Evolutionary conservation across 92 coral and sea anemone species (phyloP), one percentile per base, ranked within the genome.

Genomic region (Nematostella vectensis): DNA sequence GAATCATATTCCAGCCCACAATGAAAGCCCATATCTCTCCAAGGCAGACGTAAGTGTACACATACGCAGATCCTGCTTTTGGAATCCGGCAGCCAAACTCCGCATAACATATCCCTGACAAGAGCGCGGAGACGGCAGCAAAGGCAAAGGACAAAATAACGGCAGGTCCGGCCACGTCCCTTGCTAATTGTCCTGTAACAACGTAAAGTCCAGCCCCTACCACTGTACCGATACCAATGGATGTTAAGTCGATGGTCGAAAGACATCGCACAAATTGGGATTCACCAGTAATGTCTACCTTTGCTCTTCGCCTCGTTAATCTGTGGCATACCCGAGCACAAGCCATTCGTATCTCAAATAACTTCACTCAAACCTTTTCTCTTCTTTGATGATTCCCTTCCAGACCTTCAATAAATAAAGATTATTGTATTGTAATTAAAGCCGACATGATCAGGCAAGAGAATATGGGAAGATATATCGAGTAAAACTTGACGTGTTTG

Each of bases 21-120:
- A 89, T 44, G 57, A 89, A 89, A 1, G 96, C 96, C 75, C 85
- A 76, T 27, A 89, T 55, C 63, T 89, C 96, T 20, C 96, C 96
- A 27, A 89, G 62, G 10, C 85, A 50, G n/a, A 77, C 75, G 47
- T 85, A 89, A 19, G 89, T 75, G 67, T 85, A 89, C 2, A 74
- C 68, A 48, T 89, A 89, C 2, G 96, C 95, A 17, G 96, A 89
- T 8, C 96, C 96, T 13, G 96, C 79, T 62, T 79, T 89, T 11
- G 96, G 95, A 48, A 89, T 73, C 25, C 96, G 86, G 28, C 83
- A 75, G 36, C 87, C 88, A 50, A 89, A 81, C 59, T 89, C 96
- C 10, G 95, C 96, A 48, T 89, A 89, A 55, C 95, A 89, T 10
- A 89, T 52, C 0, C 95, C 96, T 0, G 96, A 80, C 15, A 89